Evolutionary conservation across 35 echinoderm and acorn worm genomes (phyloP), one percentile per base, ranked within the genome.

Genomic region (Acanthaster planci): DNA sequence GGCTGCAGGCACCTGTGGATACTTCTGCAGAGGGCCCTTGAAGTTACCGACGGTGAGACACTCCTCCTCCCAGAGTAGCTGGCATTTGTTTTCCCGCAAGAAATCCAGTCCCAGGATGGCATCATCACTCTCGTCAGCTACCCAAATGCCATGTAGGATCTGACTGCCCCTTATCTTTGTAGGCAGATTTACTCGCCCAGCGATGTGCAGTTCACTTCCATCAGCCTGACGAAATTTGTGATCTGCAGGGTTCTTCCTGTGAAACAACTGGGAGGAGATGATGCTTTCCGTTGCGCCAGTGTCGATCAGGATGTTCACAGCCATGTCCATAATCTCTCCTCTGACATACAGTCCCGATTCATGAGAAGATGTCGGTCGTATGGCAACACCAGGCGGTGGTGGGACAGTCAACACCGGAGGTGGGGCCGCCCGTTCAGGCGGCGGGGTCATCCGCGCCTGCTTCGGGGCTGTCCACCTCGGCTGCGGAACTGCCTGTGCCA

Each of bases 41-140:
- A 38, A 75, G 6, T 76, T 21, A 12, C 60, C 59, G 36, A 51
- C 82, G 23, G 29, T 51, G n/a, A 88, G 38, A 84, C 52, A 83
- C 4, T 29, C 35, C 8, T 60, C 60, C 39, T 84, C 87, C 87
- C 80, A 89, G 3, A 44, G n/a, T 58, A 52, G 47, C n/a, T 42
- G 37, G 38, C 34, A 40, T n/a, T 59, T 77, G 32, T 82, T 37
- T 38, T 83, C 68, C 50, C 68, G 8, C 56, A 82, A 36, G 21
- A 89, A 67, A 82, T 84, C 87, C 52, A 83, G 80, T 82, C 87
- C 87, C 21, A 89, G 87, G 17, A 89, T 64, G 44, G 15, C 80
- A 10, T 84, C 87, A 38, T 39, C 80, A 40, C 68, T 47, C 15
- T 68, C 58, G 2, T 89, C 78, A 16, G 78, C 80, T 51, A 81